Base-by-base conservation (phyloP, 2,797 vertebrate genomes). In the Xenentodon cancila region DNA sequence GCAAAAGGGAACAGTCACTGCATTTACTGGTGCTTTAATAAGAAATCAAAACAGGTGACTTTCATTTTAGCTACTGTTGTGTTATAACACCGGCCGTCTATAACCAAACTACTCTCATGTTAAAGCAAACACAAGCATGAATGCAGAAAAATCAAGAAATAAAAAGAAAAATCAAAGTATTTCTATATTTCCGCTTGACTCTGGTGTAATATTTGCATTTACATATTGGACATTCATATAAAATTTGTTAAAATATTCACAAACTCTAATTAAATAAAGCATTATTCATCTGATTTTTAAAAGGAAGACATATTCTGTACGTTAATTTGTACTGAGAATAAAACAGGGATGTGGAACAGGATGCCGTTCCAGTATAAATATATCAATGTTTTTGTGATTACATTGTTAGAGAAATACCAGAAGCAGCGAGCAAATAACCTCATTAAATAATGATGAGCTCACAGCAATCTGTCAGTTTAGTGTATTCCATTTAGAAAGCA, bases 31-130 rank as follows among this genome's bases (percentile, higher is more conserved):
- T 60, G 59, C 77, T 82, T 82, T 73, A 87, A 84, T 54, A 74
- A 80, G 53, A 87, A 86, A 86, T 88, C 82, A 79, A 85, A 87
- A 87, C 71, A 79, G 79, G 88, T 88, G 73, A 86, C 68, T 89
- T 84, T 88, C 84, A 86, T 88, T 79, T 73, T 57, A 56, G 76
- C 61, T 42, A 40, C 53, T 44, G 58, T 60, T 68, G 62, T 72
- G 7, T 40, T 79, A 71, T 54, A 20, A 5, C 18, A 22, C 19
- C 18, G 20, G 2, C 57, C 3, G 7, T 56, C 52, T 52, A 13
- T 53, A 37, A 47, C 37, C 34, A 30, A 44, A 61, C 42, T 34
- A 46, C 43, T 53, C 53, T 51, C 21, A 53, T 1, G 3, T 7
- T 44, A 17, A 81, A 58, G 60, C 61, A 82, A 75, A 71, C 25